These are phyloP conservation scores for Ashinkailepas kermadecensis DNA, from an alignment of 2,888 invertebrate genomes.

Conservation along the genomic window DNA sequence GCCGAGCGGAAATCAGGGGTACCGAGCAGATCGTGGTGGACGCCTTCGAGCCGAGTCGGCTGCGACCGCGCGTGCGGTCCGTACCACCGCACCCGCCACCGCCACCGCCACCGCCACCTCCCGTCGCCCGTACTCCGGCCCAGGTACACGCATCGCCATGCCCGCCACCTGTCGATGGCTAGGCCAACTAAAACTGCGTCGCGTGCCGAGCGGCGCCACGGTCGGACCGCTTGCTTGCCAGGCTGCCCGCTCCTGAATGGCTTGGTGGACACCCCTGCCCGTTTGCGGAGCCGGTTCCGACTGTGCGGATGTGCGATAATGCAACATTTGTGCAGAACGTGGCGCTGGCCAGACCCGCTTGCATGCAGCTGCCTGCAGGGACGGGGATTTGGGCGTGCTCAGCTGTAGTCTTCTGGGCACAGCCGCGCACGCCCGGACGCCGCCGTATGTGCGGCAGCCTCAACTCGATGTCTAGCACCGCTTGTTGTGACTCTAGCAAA, in stretches of 20 bases:
- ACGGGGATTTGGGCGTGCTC: too few species aligned
- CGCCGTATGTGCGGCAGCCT: too few species aligned
- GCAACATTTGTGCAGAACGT: too few species aligned
- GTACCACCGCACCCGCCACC: conserved; percentile 27
- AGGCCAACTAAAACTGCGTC: conserved; percentile 32
- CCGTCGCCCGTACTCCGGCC: neutral
- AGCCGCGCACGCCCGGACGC: too few species aligned
- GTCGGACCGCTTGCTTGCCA: conserved; percentile 14
- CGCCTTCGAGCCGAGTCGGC: conserved; percentile 63
- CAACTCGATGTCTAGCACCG: too few species aligned
- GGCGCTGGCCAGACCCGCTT: too few species aligned
- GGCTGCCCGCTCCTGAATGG: neutral
- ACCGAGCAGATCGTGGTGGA: conserved; percentile 98
- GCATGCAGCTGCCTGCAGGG: too few species aligned
- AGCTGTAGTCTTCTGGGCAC: too few species aligned
- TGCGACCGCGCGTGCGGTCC: conserved; percentile 31
- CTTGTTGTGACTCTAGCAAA: too few species aligned
- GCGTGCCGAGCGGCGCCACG: conserved; percentile 30
- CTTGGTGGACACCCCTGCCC: too few species aligned
- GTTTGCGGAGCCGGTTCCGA: too few species aligned
- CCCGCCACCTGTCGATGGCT: conserved; percentile 22
- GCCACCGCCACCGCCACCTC: conserved; percentile 15
- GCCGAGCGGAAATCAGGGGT: conserved; percentile 98
- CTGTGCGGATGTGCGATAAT: too few species aligned
- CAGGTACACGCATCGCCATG: neutral